phyloP scores from a whole-genome alignment of 2,797 vertebrate species.

The Sus cebifrons region DNA sequence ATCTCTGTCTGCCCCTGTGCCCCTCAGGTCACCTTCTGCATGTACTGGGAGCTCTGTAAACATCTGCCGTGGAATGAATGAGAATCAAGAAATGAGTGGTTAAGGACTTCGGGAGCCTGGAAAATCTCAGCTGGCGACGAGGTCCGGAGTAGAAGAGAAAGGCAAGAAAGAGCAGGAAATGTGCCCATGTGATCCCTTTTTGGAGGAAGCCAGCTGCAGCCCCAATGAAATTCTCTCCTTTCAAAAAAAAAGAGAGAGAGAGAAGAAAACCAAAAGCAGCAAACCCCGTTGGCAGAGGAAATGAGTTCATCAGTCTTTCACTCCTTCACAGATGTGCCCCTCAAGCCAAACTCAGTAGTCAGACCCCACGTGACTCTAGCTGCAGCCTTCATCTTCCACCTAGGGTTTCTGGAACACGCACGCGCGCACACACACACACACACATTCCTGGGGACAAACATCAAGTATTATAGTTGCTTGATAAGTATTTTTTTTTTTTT shows the following conservation, averaged over 20 bases:
- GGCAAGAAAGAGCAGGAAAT: constrained; percentile 43
- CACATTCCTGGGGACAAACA: background rate
- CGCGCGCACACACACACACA: background rate
- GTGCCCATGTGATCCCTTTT: constrained; percentile 33
- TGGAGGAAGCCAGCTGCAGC: constrained; percentile 75
- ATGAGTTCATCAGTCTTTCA: constrained; percentile 54
- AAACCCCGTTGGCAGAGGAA: constrained; percentile 66
- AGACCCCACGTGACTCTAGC: background rate
- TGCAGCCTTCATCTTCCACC: background rate
- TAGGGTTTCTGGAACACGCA: background rate
- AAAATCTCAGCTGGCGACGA: constrained; percentile 46
- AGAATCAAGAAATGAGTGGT: constrained; percentile 58
- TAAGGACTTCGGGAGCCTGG: background rate
- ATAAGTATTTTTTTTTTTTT: background rate
- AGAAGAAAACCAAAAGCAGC: background rate
- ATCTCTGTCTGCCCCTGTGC: background rate
- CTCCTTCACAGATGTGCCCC: constrained; percentile 32
- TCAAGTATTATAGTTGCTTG: background rate
- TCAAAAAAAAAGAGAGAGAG: background rate
- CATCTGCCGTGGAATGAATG: constrained; percentile 64
- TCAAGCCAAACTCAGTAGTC: constrained; percentile 10
- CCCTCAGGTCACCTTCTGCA: background rate
- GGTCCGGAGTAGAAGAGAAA: constrained; percentile 14
- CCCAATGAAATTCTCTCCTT: constrained; percentile 58
- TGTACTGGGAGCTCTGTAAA: constrained; percentile 22